phyloP scores from a whole-genome alignment of 2,888 invertebrate species.

The Theretra japonica region DNA sequence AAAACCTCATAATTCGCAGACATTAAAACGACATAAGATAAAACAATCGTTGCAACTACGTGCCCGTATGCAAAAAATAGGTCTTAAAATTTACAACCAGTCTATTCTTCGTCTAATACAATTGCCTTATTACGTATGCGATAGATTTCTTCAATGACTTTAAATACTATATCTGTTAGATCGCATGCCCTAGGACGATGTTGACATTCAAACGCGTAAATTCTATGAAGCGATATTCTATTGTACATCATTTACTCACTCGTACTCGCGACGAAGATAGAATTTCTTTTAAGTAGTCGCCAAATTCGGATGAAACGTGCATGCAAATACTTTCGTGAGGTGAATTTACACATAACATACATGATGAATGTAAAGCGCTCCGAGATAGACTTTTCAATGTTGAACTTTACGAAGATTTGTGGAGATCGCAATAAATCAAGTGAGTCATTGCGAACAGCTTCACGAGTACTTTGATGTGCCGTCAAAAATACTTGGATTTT shows the following conservation, averaged over 20 bases:
- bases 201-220: conserved; percentile 36
- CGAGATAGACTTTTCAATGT: conserved; percentile 3
- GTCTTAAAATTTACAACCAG: conserved; percentile 12
- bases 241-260: conserved; percentile 1
- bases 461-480: background rate
- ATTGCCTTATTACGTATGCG: conserved; percentile 10
- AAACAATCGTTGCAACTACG: conserved; percentile 6
- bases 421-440: background rate
- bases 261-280: conserved; percentile 13
- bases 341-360: conserved; percentile 38
- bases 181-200: conserved; percentile 32
- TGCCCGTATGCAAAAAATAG: conserved; percentile 18
- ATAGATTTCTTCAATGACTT: conserved; percentile 24
- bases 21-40: background rate
- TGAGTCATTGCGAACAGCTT: conserved; percentile 3
- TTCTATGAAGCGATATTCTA: conserved; percentile 39
- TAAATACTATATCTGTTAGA: conserved; percentile 21
- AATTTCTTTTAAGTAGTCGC: conserved; percentile 32
- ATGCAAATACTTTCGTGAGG: conserved; percentile 43
- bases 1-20: background rate
- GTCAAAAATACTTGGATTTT: conserved; percentile 2
- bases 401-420: conserved; percentile 17
- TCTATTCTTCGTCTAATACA: conserved; percentile 3
- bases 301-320: conserved; percentile 37
- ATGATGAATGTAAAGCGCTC: conserved; percentile 37